Base-by-base conservation (phyloP, 53 echinoderm and acorn worm species). In the Arbacia lixula region DNA sequence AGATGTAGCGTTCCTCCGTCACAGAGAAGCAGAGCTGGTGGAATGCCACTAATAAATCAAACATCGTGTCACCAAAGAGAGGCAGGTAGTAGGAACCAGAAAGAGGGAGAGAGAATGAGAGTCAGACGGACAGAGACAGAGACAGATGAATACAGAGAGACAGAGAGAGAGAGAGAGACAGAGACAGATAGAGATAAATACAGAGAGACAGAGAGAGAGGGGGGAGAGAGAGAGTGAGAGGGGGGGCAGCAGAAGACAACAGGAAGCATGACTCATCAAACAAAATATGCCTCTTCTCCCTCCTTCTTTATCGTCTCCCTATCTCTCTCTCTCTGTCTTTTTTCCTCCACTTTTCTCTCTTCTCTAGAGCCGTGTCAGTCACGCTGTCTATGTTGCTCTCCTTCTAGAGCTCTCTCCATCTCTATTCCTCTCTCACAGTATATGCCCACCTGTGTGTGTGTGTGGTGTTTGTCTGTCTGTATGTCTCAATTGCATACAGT, bases 1-100 rank as follows among this genome's bases (percentile, higher is more conserved):
- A 51, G 52, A 74, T 74, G 74, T 74, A 33, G 43, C 74, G 52
- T 74, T 50, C 30, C 74, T 53, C 32, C 46, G 2, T 30, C 26
- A 53, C 29, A 52, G 74, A 3, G 53, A 27, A 53, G 8, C 30
- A 19, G 51, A 53, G 21, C 34, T 26, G 22, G 5, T 57, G 19
- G 74, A 74, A 34, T n/a, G n/a, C n/a, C n/a, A n/a, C 74, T 31
- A 74, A 74, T 74, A 74, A 74, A 74, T 74, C 74, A 74, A 74
- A 74, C 21, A 74, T 74, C 52, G 46, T 69, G 69, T 69, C 21
- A 29, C 28, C n/a, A n/a, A n/a, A n/a, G n/a, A n/a, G n/a, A n/a
- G n/a, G n/a, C n/a, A n/a, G n/a, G n/a, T n/a, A n/a, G n/a, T n/a
- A n/a, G n/a, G n/a, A n/a, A n/a, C n/a, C n/a, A n/a, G n/a, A n/a